phyloP scores from a whole-genome alignment of 2,113 vertebrate genomes.

The Pyrgilauda ruficollis region DNA sequence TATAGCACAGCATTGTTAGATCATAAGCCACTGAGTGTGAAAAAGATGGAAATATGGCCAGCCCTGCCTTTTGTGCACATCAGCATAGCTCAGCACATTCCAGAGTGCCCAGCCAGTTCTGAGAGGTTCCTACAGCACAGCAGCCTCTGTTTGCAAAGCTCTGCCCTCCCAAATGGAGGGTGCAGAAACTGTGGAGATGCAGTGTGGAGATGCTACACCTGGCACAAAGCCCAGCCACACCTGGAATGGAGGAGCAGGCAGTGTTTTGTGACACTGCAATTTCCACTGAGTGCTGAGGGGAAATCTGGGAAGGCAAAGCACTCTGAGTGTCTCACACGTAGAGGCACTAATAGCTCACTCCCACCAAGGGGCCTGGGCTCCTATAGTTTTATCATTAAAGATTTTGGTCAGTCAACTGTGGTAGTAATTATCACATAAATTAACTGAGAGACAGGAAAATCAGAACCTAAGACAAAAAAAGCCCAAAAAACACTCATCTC shows the following conservation, averaged over 20 bases:
- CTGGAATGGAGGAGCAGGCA: neutral
- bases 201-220: neutral
- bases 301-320: neutral
- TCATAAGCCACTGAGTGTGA: neutral
- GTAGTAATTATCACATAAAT: conserved; percentile 69
- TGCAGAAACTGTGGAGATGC: neutral
- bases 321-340: neutral
- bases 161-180: neutral
- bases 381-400: conserved; percentile 59
- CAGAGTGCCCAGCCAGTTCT: neutral
- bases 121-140: neutral
- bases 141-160: neutral
- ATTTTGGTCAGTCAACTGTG: conserved; percentile 63
- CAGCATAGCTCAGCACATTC: neutral
- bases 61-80: neutral
- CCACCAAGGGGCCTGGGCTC: conserved; percentile 29
- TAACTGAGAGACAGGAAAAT: conserved; percentile 40
- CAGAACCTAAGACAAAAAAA: neutral
- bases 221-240: neutral
- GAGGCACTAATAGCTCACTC: conserved; percentile 40
- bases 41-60: neutral
- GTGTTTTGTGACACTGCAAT: neutral
- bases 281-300: neutral
- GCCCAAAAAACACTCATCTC: conserved; percentile 2
- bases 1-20: neutral